These are phyloP conservation scores for Apoda limacodes DNA, from an alignment of 2,888 invertebrate species.

Conservation along the genomic window DNA sequence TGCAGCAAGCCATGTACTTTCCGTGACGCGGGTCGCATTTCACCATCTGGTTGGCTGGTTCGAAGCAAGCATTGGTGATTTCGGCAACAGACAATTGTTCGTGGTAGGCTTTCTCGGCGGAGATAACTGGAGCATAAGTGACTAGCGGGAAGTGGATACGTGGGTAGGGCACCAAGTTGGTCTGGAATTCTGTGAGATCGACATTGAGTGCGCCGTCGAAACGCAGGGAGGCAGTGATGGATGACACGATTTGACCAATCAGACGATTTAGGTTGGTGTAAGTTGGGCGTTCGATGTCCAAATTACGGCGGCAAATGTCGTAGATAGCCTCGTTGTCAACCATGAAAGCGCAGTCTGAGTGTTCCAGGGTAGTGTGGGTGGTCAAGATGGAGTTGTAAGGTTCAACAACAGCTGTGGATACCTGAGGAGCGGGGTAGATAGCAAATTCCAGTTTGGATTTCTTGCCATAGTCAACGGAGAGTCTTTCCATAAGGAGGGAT, in stretches of 20 bases:
- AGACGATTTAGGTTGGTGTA: conserved; percentile 96
- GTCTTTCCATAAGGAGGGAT: conserved; percentile 87
- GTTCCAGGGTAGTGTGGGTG: conserved; percentile 90
- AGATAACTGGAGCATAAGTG: conserved; percentile 93
- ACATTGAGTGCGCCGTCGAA: conserved; percentile 94
- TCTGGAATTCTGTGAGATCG: conserved; percentile 93
- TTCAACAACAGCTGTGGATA: conserved; percentile 84
- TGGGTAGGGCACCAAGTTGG: conserved; percentile 93
- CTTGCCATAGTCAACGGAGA: too few relatives aligned
- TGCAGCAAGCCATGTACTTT: conserved; percentile 96
- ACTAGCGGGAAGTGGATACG: conserved; percentile 94
- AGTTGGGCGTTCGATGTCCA: conserved; percentile 93
- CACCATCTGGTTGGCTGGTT: too few relatives aligned
- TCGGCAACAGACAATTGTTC: conserved; percentile 92
- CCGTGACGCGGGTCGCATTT: conserved; percentile 92
- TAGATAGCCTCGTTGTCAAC: too few relatives aligned
- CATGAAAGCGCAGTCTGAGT: conserved; percentile 94
- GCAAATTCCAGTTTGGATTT: too few relatives aligned
- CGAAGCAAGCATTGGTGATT: too few relatives aligned
- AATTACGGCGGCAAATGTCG: too few relatives aligned
- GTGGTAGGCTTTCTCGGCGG: too few relatives aligned
- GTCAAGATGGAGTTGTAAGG: conserved; percentile 92
- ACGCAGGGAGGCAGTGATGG: conserved; percentile 91
- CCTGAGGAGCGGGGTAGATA: conserved; percentile 89
- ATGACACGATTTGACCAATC: conserved; percentile 94